Conservation (phyloP, 2,888 invertebrate genomes). For the Tipula lateralis region DNA sequence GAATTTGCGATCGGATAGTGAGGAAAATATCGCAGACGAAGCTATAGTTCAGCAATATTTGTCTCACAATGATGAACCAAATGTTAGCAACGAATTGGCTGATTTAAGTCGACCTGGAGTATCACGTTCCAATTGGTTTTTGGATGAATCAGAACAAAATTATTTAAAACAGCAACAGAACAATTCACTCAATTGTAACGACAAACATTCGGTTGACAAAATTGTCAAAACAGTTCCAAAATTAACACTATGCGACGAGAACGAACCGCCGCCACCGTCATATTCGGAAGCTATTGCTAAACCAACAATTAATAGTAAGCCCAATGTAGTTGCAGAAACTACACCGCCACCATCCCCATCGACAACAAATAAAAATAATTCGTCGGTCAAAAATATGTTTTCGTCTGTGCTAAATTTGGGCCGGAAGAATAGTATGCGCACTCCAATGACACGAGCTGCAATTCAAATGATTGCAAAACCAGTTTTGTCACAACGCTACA, state of each 20-base stretch:
- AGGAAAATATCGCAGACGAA: slow-evolving; percentile 43
- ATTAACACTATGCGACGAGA: background rate
- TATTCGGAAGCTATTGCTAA: slow-evolving; percentile 45
- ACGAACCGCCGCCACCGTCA: slow-evolving; percentile 42
- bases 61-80: slow-evolving; percentile 30
- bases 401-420: slow-evolving; percentile 43
- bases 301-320: background rate
- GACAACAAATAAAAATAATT: background rate
- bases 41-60: slow-evolving; percentile 33
- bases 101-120: slow-evolving; percentile 32
- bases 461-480: slow-evolving; percentile 48
- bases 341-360: background rate
- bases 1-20: slow-evolving; percentile 43
- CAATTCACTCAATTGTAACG: slow-evolving; percentile 30
- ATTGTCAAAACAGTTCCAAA: slow-evolving; percentile 30
- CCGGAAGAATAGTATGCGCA: slow-evolving; percentile 45
- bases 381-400: slow-evolving; percentile 39
- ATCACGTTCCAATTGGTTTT: slow-evolving; percentile 45
- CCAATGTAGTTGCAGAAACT: slow-evolving; percentile 30
- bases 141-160: slow-evolving; percentile 34
- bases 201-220: slow-evolving; percentile 29
- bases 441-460: slow-evolving; percentile 42
- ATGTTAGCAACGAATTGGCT: background rate
- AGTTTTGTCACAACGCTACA: slow-evolving; percentile 43
- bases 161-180: slow-evolving; percentile 28